Percentiles rank a stretch among this genome's conserved stretches.
These are phyloP conservation scores for Menura novaehollandiae DNA, from an alignment of 2,113 vertebrate genomes.

Conservation along the genomic window DNA sequence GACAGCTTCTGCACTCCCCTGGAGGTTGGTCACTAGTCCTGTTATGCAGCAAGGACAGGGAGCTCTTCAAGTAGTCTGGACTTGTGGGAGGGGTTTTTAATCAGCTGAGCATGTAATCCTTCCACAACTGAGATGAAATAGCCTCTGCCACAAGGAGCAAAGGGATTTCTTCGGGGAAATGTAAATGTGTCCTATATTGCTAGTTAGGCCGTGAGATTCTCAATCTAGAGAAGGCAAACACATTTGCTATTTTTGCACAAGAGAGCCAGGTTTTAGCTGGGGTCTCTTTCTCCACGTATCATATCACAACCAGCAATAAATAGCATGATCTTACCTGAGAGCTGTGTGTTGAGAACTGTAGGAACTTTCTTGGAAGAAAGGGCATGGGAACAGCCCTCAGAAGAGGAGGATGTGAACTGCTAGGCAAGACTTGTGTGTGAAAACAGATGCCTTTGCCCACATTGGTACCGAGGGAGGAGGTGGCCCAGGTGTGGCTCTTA, in stretches of 20 bases:
- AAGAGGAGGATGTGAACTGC: not conserved
- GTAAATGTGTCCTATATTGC: not conserved
- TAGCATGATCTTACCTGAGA: not conserved
- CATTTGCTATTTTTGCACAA: not conserved
- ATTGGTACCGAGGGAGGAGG: rapidly evolving
- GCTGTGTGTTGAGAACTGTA: not conserved
- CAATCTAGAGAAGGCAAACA: not conserved
- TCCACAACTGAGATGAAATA: not conserved
- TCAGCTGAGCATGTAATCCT: not conserved
- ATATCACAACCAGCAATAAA: not conserved
- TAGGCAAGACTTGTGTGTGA: not conserved
- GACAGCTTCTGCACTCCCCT: not conserved
- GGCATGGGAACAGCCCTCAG: not conserved
- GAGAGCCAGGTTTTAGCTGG: not conserved
- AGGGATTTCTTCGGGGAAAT: not conserved
- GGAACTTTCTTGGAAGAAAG: not conserved
- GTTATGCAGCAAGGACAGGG: not conserved
- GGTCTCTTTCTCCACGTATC: not conserved
- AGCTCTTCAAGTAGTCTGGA: not conserved
- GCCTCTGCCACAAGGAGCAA: not conserved
- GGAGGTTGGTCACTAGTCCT: not conserved
- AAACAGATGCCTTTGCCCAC: not conserved
- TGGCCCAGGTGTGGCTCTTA: not conserved
- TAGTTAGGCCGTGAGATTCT: not conserved
- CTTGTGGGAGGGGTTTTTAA: not conserved